Percentiles rank a stretch among this genome's conserved stretches.
Evolutionary conservation across 2,888 invertebrate species (phyloP).

Genomic region (Lissonota sp.): DNA sequence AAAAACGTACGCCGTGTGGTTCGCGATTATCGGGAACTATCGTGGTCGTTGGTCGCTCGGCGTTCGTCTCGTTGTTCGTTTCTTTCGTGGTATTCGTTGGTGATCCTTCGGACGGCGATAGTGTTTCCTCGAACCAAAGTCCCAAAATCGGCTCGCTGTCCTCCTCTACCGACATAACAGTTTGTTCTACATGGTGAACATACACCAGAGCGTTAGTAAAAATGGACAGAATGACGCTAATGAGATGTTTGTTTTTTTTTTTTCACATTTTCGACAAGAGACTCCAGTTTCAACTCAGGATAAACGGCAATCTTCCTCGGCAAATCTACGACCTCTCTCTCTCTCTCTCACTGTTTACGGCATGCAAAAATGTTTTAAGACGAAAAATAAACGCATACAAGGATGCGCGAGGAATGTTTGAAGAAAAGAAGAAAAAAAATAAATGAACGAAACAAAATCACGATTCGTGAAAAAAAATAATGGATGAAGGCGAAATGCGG

Average conservation of each 20-base stretch:
- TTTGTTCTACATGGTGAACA: conserved; percentile 79
- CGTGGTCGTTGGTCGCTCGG: conserved; percentile 85
- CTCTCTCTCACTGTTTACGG: conserved; percentile 57
- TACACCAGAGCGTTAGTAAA: conserved; percentile 76
- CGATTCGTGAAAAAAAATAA: conserved; percentile 37
- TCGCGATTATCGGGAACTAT: conserved; percentile 92
- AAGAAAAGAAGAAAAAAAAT: conserved; percentile 1
- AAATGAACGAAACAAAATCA: conserved; percentile 53
- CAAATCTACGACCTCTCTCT: conserved; percentile 71
- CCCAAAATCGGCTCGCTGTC: conserved; percentile 95
- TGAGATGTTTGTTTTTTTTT: conserved; percentile 59
- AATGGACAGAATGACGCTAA: conserved; percentile 71
- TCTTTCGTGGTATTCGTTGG: conserved; percentile 86
- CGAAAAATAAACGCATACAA: neutral
- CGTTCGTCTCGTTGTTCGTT: conserved; percentile 84
- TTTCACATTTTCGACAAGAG: conserved; percentile 49
- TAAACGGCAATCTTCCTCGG: conserved; percentile 72
- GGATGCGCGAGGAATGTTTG: too few relatives aligned
- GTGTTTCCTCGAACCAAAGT: conserved; percentile 97
- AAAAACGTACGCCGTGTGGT: conserved; percentile 87
- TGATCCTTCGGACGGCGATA: conserved; percentile 90
- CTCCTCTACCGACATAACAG: conserved; percentile 85
- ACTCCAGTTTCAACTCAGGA: conserved; percentile 51
- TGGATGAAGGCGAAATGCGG: conserved; percentile 59
- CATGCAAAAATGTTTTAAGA: conserved; percentile 56